A percentile compares a stretch with the other conserved stretches of the same genome.
Conservation (phyloP, 2,113 vertebrate species). For the Oreamnos americanus region DNA sequence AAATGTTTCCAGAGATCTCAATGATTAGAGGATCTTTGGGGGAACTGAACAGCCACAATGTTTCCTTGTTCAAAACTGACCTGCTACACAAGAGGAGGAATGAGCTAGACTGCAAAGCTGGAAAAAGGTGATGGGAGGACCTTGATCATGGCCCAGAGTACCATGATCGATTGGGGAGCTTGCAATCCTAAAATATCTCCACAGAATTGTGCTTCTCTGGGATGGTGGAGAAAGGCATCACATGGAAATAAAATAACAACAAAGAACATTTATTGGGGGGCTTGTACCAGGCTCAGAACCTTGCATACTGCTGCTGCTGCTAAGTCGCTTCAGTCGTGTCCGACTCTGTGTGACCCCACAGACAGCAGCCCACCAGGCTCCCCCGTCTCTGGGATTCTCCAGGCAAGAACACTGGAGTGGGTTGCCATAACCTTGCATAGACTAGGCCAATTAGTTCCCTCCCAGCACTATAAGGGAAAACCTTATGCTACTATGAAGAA, state of each 20-base stretch:
- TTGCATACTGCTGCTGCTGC: background rate
- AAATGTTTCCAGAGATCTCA: background rate
- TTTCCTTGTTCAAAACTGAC: background rate
- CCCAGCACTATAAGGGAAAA: background rate
- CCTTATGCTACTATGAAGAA: background rate
- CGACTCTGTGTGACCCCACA: too few species aligned
- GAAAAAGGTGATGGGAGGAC: background rate
- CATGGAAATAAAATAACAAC: background rate
- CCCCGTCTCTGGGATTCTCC: too few species aligned
- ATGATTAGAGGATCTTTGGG: background rate
- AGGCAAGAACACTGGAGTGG: too few species aligned
- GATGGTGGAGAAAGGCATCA: background rate
- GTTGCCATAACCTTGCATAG: background rate
- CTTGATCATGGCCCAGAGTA: background rate
- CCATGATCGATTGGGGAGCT: background rate
- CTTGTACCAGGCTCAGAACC: background rate
- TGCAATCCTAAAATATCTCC: background rate
- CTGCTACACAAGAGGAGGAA: background rate
- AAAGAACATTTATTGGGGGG: background rate
- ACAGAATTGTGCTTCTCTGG: background rate
- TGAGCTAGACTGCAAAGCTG: background rate
- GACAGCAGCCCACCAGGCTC: too few species aligned
- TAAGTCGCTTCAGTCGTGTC: too few species aligned
- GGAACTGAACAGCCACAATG: background rate
- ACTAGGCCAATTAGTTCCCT: background rate